Evolutionary conservation across 1,140 invertebrate genomes (phyloP).

Genomic region (Uloborus diversus): DNA sequence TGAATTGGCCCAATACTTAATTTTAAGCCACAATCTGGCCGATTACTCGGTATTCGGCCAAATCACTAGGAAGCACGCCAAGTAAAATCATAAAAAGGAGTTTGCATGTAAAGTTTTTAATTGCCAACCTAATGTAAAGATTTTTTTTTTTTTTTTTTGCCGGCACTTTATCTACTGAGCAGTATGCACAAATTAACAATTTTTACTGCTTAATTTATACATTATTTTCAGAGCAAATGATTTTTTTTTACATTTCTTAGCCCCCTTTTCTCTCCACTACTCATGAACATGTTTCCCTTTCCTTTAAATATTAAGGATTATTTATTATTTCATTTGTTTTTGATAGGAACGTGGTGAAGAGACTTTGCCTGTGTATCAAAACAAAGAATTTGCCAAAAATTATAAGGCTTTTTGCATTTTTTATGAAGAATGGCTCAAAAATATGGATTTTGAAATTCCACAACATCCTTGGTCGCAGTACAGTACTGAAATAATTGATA

Average conservation of each 20-base stretch:
- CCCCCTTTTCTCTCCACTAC: neutral
- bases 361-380: neutral
- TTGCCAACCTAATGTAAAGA: neutral
- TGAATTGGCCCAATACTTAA: too few species aligned
- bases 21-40: too few species aligned
- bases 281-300: neutral
- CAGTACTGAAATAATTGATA: slow-evolving; percentile 14
- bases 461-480: slow-evolving; percentile 25
- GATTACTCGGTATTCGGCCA: too few species aligned
- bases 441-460: neutral
- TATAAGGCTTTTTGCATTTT: slow-evolving; percentile 22
- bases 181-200: neutral
- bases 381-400: neutral
- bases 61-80: too few species aligned
- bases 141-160: neutral
- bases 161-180: neutral
- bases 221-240: neutral
- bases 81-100: too few species aligned
- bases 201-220: neutral
- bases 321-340: neutral
- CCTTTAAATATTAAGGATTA: neutral
- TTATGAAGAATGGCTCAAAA: slow-evolving; percentile 20
- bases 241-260: too few species aligned
- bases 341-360: slow-evolving; percentile 17
- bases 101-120: too few species aligned